Base-by-base conservation (phyloP, 2,113 vertebrate genomes). In the Talpa occidentalis region DNA sequence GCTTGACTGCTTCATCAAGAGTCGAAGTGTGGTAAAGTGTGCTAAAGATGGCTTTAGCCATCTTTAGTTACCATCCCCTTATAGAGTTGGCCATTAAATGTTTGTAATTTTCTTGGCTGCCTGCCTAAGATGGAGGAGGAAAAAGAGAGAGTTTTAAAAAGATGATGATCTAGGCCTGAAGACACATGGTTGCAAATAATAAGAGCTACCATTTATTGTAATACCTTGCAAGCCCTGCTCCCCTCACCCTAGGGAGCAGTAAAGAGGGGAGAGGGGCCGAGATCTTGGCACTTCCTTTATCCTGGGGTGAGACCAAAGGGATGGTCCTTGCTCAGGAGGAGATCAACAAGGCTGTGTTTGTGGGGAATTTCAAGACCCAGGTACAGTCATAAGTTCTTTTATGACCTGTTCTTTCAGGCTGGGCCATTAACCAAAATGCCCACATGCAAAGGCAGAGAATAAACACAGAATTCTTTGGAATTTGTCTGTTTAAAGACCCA, bases 401-500 rank as follows among this genome's bases (percentile, higher is more conserved):
- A 22, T 56, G 54, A 22, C 4, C 54, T 56, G 54, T 97, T 98
- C 62, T 98, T 97, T 77, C 94, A 99, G 99, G 99, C 99, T 90
- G 99, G 99, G 47, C 99, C 99, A 3, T 95, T 99, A 98, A 98
- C 97, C 92, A 98, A 98, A 98, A 99, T 99, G 95, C 97, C 95
- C 10, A 98, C 99, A 92, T 98, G 98, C 94, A 98, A 98, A 97
- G 98, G 99, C 97, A 98, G 98, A 97, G 98, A 99, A 78, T 99
- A 99, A 92, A 98, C 98, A 35, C 98, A 98, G 0, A 98, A 98
- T 86, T 98, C 98, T n/a, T 99, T 98, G 96, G 99, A 98, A 77
- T 99, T 99, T 97, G 98, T 99, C 96, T 98, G 98, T 96, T 99
- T 99, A 99, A 99, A 66, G 98, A 99, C 82, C 97, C 97, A 44